Base-by-base conservation (phyloP, 1,140 invertebrate species). In the Tyrophagus putrescentiae region DNA sequence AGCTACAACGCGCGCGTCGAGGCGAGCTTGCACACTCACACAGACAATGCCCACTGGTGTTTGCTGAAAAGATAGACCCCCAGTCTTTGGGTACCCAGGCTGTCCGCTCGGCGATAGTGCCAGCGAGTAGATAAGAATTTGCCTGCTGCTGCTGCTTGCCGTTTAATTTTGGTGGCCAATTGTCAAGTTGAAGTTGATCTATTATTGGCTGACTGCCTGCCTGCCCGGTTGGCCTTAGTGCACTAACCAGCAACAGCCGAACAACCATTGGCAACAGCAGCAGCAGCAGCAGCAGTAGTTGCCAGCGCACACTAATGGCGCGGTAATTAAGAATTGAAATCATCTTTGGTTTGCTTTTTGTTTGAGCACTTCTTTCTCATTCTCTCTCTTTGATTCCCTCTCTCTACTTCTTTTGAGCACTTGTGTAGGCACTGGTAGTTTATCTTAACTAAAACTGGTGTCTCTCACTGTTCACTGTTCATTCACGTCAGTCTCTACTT, bases 391-490 rank as follows among this genome's bases (percentile, higher is more conserved):
- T n/a, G n/a, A n/a, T n/a, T n/a, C n/a, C n/a, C n/a, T n/a, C n/a
- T n/a, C n/a, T n/a, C n/a, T n/a, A n/a, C n/a, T n/a, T n/a, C n/a
- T n/a, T n/a, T n/a, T n/a, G n/a, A n/a, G n/a, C n/a, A n/a, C n/a
- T n/a, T n/a, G n/a, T n/a, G n/a, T n/a, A n/a, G n/a, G 11, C 23
- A 39, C 25, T 58, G 31, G 44, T 13, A 28, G 25, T 52, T 63
- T 63, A 42, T 57, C 62, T 45, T 36, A 39, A 31, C 44, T 52
- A 52, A 60, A 63, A 48, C 33, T n/a, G n/a, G n/a, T 59, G 57
- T 60, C 50, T 53, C 23, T 41, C 23, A 18, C 9, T 56, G 9
- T 56, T 31, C 54, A n/a, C n/a, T n/a, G n/a, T n/a, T n/a, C n/a
- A n/a, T n/a, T n/a, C n/a, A n/a, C n/a, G n/a, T n/a, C n/a, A n/a